These are phyloP conservation scores for Muntiacus muntjak DNA, from an alignment of 2,113 vertebrate genomes.

Conservation along the genomic window DNA sequence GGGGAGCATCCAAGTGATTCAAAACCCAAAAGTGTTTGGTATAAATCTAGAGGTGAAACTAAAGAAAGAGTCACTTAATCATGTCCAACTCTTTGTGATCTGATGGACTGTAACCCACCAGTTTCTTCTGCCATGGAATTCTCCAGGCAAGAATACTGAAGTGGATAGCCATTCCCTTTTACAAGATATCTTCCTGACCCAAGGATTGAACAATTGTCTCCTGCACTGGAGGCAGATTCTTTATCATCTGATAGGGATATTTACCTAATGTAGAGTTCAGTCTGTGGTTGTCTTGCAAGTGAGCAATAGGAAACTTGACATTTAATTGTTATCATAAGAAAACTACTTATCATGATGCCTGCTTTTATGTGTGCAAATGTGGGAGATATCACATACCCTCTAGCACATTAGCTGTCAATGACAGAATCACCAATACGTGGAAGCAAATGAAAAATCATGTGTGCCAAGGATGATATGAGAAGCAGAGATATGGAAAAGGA, in stretches of 20 bases:
- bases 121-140: background rate
- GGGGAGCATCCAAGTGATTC: no score
- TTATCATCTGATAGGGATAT: background rate
- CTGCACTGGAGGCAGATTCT: background rate
- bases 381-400: background rate
- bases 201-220: background rate
- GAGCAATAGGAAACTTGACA: background rate
- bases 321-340: background rate
- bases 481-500: background rate
- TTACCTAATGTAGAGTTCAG: background rate
- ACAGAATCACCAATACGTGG: background rate
- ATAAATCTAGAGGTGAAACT: rapidly evolving
- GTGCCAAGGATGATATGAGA: background rate
- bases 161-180: background rate
- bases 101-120: background rate
- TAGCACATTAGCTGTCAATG: conserved; percentile 9
- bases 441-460: background rate
- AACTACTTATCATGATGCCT: conserved; percentile 20
- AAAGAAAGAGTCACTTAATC: background rate
- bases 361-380: background rate
- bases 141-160: background rate
- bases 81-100: background rate
- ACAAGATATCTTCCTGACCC: background rate
- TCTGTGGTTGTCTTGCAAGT: background rate
- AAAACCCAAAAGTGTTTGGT: rapidly evolving